These are phyloP conservation scores for Melieria omissa DNA, from an alignment of 2,888 invertebrate species.

Conservation along the genomic window DNA sequence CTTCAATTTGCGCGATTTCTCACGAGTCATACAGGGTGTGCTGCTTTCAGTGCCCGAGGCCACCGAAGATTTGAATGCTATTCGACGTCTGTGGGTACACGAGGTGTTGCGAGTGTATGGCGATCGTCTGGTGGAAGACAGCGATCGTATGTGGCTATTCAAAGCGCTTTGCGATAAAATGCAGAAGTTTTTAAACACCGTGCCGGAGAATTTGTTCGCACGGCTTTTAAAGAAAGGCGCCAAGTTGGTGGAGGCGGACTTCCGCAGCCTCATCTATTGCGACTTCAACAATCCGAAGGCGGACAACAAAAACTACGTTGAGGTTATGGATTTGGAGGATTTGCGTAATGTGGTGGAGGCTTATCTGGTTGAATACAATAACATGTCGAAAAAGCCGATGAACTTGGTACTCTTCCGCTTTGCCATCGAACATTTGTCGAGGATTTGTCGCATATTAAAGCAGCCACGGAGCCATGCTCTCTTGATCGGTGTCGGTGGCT, in stretches of 20 bases:
- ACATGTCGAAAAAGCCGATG: conserved; percentile 97
- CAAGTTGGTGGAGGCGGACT: conserved; percentile 79
- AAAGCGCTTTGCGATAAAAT: conserved; percentile 75
- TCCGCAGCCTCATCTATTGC: conserved; percentile 90
- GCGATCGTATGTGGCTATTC: conserved; percentile 85
- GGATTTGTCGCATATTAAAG: conserved; percentile 89
- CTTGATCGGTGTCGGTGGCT: conserved; percentile 92
- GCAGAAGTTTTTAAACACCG: conserved; percentile 71
- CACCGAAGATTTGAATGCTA: conserved; percentile 83
- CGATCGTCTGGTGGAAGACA: conserved; percentile 89
- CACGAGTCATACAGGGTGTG: conserved; percentile 92
- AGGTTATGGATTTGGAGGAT: conserved; percentile 85
- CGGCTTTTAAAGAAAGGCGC: conserved; percentile 70
- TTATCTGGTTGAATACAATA: conserved; percentile 90
- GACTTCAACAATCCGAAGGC: conserved; percentile 96
- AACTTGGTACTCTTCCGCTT: conserved; percentile 93
- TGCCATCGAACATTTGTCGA: conserved; percentile 93
- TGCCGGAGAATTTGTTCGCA: conserved; percentile 77
- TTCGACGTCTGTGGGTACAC: conserved; percentile 95
- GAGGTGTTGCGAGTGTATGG: conserved; percentile 93
- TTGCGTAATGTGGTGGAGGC: conserved; percentile 86
- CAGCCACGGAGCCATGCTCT: conserved; percentile 92
- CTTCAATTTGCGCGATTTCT: conserved; percentile 94
- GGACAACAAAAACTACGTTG: conserved; percentile 87
- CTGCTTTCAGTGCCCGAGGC: conserved; percentile 92